Conservation (phyloP, 2,888 invertebrate species). For the Platerodrilus igneus region DNA sequence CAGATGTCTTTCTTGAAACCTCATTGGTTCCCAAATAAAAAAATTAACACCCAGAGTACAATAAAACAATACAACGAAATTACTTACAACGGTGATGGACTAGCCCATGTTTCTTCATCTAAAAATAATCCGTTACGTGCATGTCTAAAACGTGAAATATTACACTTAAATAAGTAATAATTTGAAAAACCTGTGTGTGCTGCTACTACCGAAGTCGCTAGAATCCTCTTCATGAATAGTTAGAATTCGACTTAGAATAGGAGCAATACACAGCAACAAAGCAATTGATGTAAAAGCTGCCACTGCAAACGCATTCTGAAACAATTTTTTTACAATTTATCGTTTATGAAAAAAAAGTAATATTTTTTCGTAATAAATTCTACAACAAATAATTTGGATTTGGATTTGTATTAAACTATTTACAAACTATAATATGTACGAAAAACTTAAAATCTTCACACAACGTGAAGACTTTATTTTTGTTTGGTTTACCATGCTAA, state of each 20-base stretch:
- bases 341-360: conserved; percentile 3
- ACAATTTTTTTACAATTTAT: conserved; percentile 22
- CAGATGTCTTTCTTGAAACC: no score
- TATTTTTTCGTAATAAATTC: conserved; percentile 1
- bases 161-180: not conserved
- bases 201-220: conserved; percentile 33
- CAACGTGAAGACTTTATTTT: no score
- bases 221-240: conserved; percentile 37
- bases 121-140: conserved; percentile 32
- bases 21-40: no score
- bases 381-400: not conserved
- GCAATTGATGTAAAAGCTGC: conserved; percentile 42
- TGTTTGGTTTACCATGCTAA: no score
- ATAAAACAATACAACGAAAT: no score
- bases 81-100: conserved; percentile 34
- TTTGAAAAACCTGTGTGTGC: conserved; percentile 33
- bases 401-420: no score
- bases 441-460: no score
- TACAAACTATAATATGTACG: no score
- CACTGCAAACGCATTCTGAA: conserved; percentile 41
- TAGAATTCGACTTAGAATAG: conserved; percentile 42
- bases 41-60: no score
- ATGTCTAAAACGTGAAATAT: conserved; percentile 20
- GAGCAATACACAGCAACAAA: conserved; percentile 42
- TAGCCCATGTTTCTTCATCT: conserved; percentile 36